These are phyloP conservation scores for Archips crataeganus DNA, from an alignment of 2,888 invertebrate genomes.

Conservation along the genomic window DNA sequence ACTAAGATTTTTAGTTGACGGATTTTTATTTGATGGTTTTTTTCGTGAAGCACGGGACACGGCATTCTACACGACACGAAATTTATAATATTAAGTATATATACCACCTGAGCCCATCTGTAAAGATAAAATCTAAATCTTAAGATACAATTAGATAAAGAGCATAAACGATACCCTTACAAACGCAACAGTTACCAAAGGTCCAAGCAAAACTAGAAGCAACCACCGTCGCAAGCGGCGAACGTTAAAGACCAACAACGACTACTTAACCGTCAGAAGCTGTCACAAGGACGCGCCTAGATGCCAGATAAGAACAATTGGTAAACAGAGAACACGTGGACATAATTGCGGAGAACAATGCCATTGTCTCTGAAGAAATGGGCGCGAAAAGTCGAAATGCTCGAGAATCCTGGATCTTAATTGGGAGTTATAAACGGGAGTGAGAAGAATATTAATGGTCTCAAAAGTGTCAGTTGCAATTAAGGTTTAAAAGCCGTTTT, in stretches of 20 bases:
- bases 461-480: slow-evolving; percentile 34
- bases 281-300: slow-evolving; percentile 71
- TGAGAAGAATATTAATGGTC: slow-evolving; percentile 39
- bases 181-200: background rate
- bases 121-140: background rate
- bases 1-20: too few species aligned
- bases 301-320: slow-evolving; percentile 74
- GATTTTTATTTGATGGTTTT: too few species aligned
- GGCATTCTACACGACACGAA: too few species aligned
- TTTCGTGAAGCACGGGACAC: too few species aligned
- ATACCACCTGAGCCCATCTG: too few species aligned
- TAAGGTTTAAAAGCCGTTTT: slow-evolving; percentile 18
- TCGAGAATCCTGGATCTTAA: slow-evolving; percentile 31
- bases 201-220: background rate
- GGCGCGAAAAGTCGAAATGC: slow-evolving; percentile 38
- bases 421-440: slow-evolving; percentile 29
- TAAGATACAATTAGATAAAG: background rate
- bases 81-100: too few species aligned
- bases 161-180: too few species aligned
- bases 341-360: slow-evolving; percentile 75
- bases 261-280: slow-evolving; percentile 49
- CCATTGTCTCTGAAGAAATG: slow-evolving; percentile 62
- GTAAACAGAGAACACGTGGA: slow-evolving; percentile 77
- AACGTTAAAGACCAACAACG: slow-evolving; percentile 12
- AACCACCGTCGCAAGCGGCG: slow-evolving; percentile 2